These are phyloP conservation scores for Alectoris magna DNA, from an alignment of 2,797 vertebrate species.

Conservation along the genomic window DNA sequence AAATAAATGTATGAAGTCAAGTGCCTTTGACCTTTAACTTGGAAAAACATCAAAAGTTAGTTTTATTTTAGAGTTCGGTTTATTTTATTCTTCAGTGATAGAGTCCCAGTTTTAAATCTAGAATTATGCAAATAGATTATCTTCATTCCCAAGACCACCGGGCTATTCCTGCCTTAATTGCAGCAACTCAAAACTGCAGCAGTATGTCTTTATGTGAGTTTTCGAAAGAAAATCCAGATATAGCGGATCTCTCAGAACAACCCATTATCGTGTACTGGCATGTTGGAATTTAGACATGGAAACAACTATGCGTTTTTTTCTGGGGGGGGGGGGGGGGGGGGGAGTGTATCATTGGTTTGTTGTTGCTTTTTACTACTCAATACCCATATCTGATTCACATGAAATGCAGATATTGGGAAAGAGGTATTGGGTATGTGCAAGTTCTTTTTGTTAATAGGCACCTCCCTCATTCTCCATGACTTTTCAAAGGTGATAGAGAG, in stretches of 20 bases:
- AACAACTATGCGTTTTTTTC: background rate
- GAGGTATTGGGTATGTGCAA: background rate
- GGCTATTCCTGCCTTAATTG: background rate
- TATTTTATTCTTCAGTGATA: background rate
- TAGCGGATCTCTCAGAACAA: background rate
- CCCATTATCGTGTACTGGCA: background rate
- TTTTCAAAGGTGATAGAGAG: no score
- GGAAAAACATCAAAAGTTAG: background rate
- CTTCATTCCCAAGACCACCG: background rate
- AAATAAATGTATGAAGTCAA: background rate
- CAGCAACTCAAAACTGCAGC: background rate
- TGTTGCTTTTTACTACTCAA: background rate
- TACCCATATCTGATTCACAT: background rate
- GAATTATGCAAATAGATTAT: background rate
- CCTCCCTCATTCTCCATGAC: no score
- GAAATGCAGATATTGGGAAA: background rate
- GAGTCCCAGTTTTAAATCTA: background rate
- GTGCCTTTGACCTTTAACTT: background rate
- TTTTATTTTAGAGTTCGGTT: background rate
- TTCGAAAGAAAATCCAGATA: background rate
- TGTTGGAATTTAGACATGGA: background rate
- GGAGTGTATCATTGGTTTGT: background rate
- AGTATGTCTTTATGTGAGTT: background rate
- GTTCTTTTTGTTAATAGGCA: background rate
- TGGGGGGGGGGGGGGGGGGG: fast-evolving